Evolutionary conservation across 1,140 invertebrate species (phyloP), one percentile per base, ranked within the genome.

Genomic region (Aphelenchoides besseyi): DNA sequence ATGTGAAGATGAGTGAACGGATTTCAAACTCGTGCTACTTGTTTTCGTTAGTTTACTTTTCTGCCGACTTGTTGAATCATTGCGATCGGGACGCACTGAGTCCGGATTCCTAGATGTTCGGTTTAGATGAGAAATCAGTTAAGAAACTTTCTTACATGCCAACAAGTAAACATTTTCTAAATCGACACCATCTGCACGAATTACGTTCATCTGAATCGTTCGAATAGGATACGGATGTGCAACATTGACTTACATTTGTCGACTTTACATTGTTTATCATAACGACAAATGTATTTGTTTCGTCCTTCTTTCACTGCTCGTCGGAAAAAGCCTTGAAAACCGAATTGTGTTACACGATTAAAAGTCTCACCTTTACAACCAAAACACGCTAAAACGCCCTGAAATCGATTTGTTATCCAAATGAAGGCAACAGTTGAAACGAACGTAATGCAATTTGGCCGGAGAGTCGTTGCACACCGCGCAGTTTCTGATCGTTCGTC

Each of bases 401-500:
- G 12, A 12, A 16, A 53, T 61, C 16, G 41, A 61, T 16, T 61
- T 18, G 16, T 12, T 53, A 12, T 61, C 41, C 12, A 16, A 16
- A n/a, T 61, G 16, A n/a, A n/a, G 57, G 41, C 41, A 48, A 61
- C 74, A 77, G 23, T 57, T 74, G 29, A 59, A 74, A 71, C 73
- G 75, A 29, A 61, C 77, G 54, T 79, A 79, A 69, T 79, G 78
- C 12, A 79, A 57, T 55, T 79, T 79, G 2, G 78, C 78, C 12
- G 63, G 72, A n/a, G 68, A 66, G 67, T 79, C 78, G 18, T 79
- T 79, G 64, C 78, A 79, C 8, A 79, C 78, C 12, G 78, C 78
- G 57, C 78, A 79, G 53, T 41, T 32, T 32, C 70, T 23, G 2
- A 67, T 29, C 2, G 69, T 29, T 28, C 55, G 68, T 41, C 36